Evolutionary conservation across 2,113 vertebrate genomes (phyloP).

Genomic region (Malurus alboscapulatus): DNA sequence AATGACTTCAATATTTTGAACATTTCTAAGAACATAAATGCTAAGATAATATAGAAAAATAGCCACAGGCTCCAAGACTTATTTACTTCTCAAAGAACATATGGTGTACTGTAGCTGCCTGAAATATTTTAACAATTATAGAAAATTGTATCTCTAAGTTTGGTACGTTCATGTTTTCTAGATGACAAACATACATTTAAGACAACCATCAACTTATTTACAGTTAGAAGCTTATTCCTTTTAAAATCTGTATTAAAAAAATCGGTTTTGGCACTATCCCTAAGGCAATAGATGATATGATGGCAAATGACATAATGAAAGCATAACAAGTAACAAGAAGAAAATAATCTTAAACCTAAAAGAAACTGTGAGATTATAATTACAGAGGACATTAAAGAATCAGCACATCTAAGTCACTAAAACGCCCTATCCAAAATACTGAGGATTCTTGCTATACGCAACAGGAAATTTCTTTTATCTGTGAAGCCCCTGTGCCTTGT

Average conservation of each 20-base stretch:
- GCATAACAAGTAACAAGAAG: constrained; percentile 32
- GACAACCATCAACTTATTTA: constrained; percentile 67
- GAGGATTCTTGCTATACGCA: not conserved
- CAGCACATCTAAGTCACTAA: not conserved
- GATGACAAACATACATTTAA: constrained; percentile 66
- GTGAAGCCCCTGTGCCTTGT: not conserved
- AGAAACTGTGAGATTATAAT: not conserved
- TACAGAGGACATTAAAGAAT: not conserved
- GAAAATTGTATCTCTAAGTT: constrained; percentile 69
- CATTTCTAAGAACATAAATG: constrained; percentile 8
- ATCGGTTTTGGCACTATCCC: constrained; percentile 66
- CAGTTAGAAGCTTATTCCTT: constrained; percentile 67
- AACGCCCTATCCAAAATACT: not conserved
- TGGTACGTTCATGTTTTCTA: constrained; percentile 48
- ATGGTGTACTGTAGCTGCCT: constrained; percentile 62
- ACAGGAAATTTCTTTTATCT: not conserved
- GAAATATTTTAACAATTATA: constrained; percentile 67
- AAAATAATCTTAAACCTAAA: constrained; percentile 45
- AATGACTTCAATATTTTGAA: constrained; percentile 3
- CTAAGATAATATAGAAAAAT: constrained; percentile 39
- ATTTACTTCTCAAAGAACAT: constrained; percentile 29
- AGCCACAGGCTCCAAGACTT: constrained; percentile 23
- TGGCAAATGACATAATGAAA: constrained; percentile 64
- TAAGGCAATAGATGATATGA: constrained; percentile 69
- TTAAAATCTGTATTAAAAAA: constrained; percentile 69